Conservation (phyloP, 2,113 vertebrate species). For the Hydropotes inermis region DNA sequence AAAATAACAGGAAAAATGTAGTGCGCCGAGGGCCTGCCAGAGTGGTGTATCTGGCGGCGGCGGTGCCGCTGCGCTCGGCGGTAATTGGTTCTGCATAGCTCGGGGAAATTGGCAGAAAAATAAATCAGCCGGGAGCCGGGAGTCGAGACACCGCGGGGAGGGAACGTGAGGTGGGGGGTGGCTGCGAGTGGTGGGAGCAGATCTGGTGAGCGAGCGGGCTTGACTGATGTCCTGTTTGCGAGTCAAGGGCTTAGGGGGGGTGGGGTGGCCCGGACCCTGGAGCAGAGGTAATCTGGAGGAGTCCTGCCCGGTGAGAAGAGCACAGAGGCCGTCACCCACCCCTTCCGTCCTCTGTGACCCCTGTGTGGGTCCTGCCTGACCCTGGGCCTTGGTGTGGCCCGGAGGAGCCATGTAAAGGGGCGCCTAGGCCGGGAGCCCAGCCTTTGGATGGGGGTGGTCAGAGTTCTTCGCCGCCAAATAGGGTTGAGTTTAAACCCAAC, state of each 20-base stretch:
- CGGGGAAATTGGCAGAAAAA: slow-evolving; percentile 71
- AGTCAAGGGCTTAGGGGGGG: slow-evolving; percentile 30
- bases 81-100: slow-evolving; percentile 72
- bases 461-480: background rate
- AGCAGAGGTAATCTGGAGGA: background rate
- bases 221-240: slow-evolving; percentile 72
- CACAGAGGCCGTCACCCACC: fast-evolving
- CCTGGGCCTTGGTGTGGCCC: background rate
- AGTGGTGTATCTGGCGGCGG: slow-evolving; percentile 59
- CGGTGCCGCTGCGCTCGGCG: slow-evolving; percentile 51
- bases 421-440: background rate
- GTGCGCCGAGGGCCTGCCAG: slow-evolving; percentile 66
- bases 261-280: background rate
- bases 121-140: slow-evolving; percentile 66
- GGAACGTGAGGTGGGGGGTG: background rate
- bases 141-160: slow-evolving; percentile 64
- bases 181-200: slow-evolving; percentile 43
- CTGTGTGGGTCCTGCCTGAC: background rate
- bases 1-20: slow-evolving; percentile 75
- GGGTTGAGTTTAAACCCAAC: background rate
- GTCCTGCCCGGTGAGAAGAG: background rate
- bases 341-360: background rate
- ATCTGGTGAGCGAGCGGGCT: slow-evolving; percentile 25
- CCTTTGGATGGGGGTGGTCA: background rate
- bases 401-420: background rate